Evolutionary conservation across 2,888 invertebrate species (phyloP).

Genomic region (Drosophila melanosoma): DNA sequence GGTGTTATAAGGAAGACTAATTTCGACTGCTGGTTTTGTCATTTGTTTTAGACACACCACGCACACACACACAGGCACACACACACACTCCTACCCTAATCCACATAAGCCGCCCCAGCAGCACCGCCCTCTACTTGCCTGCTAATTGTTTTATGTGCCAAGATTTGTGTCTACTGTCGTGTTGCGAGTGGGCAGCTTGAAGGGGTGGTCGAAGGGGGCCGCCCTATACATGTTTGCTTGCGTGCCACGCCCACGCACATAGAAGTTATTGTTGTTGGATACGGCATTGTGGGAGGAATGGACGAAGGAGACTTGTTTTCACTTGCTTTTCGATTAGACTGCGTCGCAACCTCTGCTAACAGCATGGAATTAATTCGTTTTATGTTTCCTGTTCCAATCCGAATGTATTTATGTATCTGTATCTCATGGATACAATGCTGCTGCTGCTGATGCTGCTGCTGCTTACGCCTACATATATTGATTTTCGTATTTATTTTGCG

Average conservation of each 20-base stretch:
- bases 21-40: constrained; percentile 67
- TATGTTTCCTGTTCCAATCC: constrained; percentile 71
- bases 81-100: constrained; percentile 25
- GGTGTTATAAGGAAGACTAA: constrained; percentile 54
- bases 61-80: constrained; percentile 1
- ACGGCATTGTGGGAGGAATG: background rate
- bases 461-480: constrained; percentile 80
- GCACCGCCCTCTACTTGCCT: constrained; percentile 22
- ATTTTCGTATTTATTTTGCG: constrained; percentile 77
- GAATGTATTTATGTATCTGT: constrained; percentile 54
- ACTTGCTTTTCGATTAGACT: constrained; percentile 78
- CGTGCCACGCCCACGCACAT: constrained; percentile 58
- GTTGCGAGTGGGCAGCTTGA: constrained; percentile 21
- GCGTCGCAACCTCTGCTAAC: constrained; percentile 54
- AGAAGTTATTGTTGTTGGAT: constrained; percentile 55
- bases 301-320: constrained; percentile 56
- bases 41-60: constrained; percentile 61
- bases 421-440: constrained; percentile 48
- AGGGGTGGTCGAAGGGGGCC: constrained; percentile 12
- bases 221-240: constrained; percentile 69
- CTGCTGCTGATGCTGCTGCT: constrained; percentile 54
- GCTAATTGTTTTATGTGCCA: constrained; percentile 80
- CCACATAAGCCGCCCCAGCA: constrained; percentile 40
- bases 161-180: constrained; percentile 75
- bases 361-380: constrained; percentile 78